Base-by-base conservation (phyloP, 2,888 invertebrate genomes). In the Leptothorax acervorum region DNA sequence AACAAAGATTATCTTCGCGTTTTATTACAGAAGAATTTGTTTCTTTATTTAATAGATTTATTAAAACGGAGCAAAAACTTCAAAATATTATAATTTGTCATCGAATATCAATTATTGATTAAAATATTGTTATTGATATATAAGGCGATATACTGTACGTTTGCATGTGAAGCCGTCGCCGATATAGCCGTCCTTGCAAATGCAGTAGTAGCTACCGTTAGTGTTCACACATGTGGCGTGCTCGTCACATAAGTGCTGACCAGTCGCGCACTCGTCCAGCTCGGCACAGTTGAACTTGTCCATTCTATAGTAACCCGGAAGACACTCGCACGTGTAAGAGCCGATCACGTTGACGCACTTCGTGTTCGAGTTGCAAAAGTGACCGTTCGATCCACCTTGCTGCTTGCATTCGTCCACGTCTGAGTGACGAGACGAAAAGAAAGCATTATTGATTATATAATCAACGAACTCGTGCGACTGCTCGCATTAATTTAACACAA, bases 401-500 rank as follows among this genome's bases (percentile, higher is more conserved):
- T 96, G 96, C 93, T 96, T 96, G 95, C 98, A 98, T 95, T 98
- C 98, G 95, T 98, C 97, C 89, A 98, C 97, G 95, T 98, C 98
- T 98, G 86, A 15, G 1, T 60, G 45, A 74, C 15, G 23, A 74
- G 42, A n/a, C 31, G 45, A 23, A 71, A 57, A 45, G 12, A 65
- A 53, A 75, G 4, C 4, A 12, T 63, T 42, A 65, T 42, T 42
- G 48, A 51, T 57, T 4, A 28, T 8, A 4, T 18, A 70, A 28
- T 79, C 23, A 6, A 73, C 28, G 8, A 42, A 35, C n/a, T 63
- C 15, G 48, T 51, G 23, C 8, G 3, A 78, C 31, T 57, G 28
- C 31, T 45, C 31, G 8, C n/a, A n/a, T 78, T 65, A 55, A 45
- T 31, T 73, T 74, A 65, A 48, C 3, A 48, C 1, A 15, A 3